Evolutionary conservation across 2,113 vertebrate species (phyloP).

Genomic region (Dipodomys stephensi): DNA sequence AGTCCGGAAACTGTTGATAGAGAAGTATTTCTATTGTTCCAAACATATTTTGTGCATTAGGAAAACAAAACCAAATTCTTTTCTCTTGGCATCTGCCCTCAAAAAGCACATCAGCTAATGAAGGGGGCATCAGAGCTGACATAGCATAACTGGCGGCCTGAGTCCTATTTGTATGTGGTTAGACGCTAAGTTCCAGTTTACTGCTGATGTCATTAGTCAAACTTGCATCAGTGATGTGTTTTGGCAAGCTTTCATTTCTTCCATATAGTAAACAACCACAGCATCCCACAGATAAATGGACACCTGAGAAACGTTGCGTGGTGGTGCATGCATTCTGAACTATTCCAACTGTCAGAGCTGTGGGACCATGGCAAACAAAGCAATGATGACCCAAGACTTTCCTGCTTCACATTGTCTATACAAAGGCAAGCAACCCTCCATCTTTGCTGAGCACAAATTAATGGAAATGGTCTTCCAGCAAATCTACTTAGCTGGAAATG

Average conservation of each 20-base stretch:
- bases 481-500: constrained; percentile 34
- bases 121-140: constrained; percentile 82
- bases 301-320: neutral
- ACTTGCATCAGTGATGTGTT: constrained; percentile 77
- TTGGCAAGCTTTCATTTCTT: constrained; percentile 81
- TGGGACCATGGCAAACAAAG: neutral
- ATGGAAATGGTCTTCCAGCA: neutral
- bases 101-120: constrained; percentile 79
- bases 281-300: constrained; percentile 43
- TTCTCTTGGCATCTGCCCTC: constrained; percentile 68
- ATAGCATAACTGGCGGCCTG: constrained; percentile 77
- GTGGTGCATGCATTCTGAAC: neutral
- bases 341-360: fast-evolving
- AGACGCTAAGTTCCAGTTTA: constrained; percentile 79
- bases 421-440: constrained; percentile 5
- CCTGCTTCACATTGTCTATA: neutral
- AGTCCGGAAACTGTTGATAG: constrained; percentile 79
- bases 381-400: fast-evolving
- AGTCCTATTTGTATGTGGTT: constrained; percentile 83
- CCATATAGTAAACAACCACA: constrained; percentile 81
- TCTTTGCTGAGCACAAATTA: neutral
- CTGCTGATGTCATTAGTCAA: constrained; percentile 85
- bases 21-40: constrained; percentile 82
- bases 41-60: constrained; percentile 79
- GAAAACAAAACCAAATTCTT: constrained; percentile 81